phyloP scores from a whole-genome alignment of 2,888 invertebrate genomes.

The Chorisops tibialis region DNA sequence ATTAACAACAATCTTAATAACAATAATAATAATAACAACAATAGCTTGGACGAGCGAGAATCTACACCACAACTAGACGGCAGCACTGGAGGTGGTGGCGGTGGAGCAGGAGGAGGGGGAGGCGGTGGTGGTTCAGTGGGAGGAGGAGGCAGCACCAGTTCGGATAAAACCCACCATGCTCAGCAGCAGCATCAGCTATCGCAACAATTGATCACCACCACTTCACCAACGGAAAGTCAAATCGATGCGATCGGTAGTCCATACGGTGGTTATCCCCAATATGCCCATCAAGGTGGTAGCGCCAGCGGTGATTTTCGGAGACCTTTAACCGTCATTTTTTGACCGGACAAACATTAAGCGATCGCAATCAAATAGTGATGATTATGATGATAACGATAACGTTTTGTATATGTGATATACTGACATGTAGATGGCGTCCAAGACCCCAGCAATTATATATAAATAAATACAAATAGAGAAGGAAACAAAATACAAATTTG shows the following conservation, averaged over 20 bases:
- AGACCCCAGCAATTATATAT: constrained; percentile 5
- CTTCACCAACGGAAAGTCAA: constrained; percentile 45
- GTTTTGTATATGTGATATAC: constrained; percentile 21
- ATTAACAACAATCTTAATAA: constrained; percentile 36
- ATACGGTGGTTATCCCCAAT: constrained; percentile 46
- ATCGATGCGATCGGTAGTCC: constrained; percentile 41
- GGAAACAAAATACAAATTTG: no score
- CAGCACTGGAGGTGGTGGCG: constrained; percentile 36
- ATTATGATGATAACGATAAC: constrained; percentile 13
- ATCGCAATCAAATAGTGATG: neutral
- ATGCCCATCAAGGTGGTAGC: constrained; percentile 30
- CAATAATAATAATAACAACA: constrained; percentile 39
- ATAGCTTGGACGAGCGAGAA: constrained; percentile 47
- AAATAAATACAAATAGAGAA: neutral
- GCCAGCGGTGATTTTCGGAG: constrained; percentile 46
- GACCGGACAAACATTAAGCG: constrained; percentile 43
- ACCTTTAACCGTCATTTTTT: constrained; percentile 52
- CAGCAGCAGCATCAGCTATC: neutral
- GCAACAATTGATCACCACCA: constrained; percentile 44
- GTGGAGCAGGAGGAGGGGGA: constrained; percentile 25
- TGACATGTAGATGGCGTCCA: constrained; percentile 14
- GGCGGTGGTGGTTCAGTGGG: constrained; percentile 10
- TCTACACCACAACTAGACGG: constrained; percentile 48
- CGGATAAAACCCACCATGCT: constrained; percentile 1
- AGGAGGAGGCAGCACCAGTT: constrained; percentile 36